A percentile compares a stretch with the other conserved stretches of the same genome.
phyloP scores from a whole-genome alignment of 2,113 vertebrate genomes.

The Asarcornis scutulata region DNA sequence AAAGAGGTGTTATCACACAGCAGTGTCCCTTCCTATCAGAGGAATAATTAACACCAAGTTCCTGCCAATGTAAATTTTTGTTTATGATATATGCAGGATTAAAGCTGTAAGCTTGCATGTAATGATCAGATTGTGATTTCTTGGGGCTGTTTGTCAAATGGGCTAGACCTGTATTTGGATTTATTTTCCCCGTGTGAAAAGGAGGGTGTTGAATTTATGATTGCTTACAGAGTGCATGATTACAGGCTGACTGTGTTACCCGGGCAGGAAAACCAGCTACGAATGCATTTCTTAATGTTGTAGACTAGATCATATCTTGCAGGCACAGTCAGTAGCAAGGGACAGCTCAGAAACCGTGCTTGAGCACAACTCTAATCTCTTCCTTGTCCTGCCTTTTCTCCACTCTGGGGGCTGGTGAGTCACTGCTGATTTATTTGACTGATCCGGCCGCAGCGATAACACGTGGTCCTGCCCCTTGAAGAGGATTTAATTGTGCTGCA shows the following conservation, averaged over 20 bases:
- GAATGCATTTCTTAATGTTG: background rate
- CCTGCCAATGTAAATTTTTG: background rate
- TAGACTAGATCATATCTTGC: fast-evolving
- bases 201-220: background rate
- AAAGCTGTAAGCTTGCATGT: background rate
- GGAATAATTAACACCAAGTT: background rate
- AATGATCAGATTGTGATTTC: background rate
- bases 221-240: background rate
- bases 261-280: background rate
- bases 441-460: background rate
- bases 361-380: background rate
- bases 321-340: background rate
- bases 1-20: background rate
- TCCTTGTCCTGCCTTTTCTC: background rate
- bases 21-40: background rate
- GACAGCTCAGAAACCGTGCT: background rate
- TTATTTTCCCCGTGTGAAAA: background rate
- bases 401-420: background rate
- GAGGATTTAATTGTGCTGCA: background rate
- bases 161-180: background rate
- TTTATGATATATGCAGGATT: background rate
- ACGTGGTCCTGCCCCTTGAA: background rate
- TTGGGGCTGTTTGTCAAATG: background rate
- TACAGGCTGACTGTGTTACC: background rate
- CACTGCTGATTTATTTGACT: background rate